phyloP scores from a whole-genome alignment of 2,888 invertebrate genomes.

The Eulithis prunata region DNA sequence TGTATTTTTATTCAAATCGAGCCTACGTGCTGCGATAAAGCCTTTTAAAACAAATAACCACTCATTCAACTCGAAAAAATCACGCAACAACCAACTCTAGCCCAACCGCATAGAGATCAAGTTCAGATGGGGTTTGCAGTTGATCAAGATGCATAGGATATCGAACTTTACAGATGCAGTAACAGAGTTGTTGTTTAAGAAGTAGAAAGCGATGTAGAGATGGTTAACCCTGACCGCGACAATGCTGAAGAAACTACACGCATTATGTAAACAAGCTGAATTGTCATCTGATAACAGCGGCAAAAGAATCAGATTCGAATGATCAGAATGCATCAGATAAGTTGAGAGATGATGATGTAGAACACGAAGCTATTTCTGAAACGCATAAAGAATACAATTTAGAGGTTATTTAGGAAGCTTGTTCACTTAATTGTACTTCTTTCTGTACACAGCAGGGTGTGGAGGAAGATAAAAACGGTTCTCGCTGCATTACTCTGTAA shows the following conservation, averaged over 20 bases:
- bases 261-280: conserved; percentile 58
- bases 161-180: conserved; percentile 69
- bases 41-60: conserved; percentile 80
- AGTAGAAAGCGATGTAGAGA: conserved; percentile 61
- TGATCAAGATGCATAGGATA: conserved; percentile 59
- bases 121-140: conserved; percentile 39
- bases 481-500: conserved; percentile 1
- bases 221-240: conserved; percentile 58
- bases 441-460: conserved; percentile 43
- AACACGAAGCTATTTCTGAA: conserved; percentile 59
- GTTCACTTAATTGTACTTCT: conserved; percentile 68
- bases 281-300: conserved; percentile 53
- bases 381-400: conserved; percentile 66
- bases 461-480: conserved; percentile 4
- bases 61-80: conserved; percentile 56
- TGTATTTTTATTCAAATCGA: conserved; percentile 84
- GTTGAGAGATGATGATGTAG: conserved; percentile 58
- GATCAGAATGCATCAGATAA: conserved; percentile 56
- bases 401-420: conserved; percentile 67
- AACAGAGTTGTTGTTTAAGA: conserved; percentile 75
- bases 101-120: conserved; percentile 52
- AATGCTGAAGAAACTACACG: conserved; percentile 55
- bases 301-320: conserved; percentile 60
- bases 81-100: conserved; percentile 59
- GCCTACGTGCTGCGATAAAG: conserved; percentile 80